Evolutionary conservation across 2,797 vertebrate genomes (phyloP), one percentile per base, ranked within the genome.

Genomic region (Tragelaphus oryx): DNA sequence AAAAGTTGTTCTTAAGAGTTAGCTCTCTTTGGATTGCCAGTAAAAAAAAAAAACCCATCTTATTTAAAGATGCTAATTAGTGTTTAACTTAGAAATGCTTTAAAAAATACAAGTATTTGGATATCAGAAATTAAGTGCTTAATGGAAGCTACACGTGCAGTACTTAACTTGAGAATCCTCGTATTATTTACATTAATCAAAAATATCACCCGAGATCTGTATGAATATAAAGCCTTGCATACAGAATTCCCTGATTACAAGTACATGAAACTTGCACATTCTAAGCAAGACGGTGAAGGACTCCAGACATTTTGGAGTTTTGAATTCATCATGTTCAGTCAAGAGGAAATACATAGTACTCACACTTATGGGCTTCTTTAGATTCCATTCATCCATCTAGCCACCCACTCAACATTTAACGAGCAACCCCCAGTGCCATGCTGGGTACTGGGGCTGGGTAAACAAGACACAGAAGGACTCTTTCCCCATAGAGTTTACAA

Each of bases 61-160:
- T 82, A 81, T 50, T 76, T 89, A 33, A 92, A 80, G 81, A 82
- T 88, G 93, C 68, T 87, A 84, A 94, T 93, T 81, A 92, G 28
- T 78, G 10, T 85, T 81, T 92, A 85, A 54, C 44, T 94, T 74
- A 28, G 75, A 95, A 90, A 92, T 78, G 82, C 65, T 78, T 93
- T 44, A 55, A 55, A 62, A 91, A 44, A 52, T 41, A 68, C 74
- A 86, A 74, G 94, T 93, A 88, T 94, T 86, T 83, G 24, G 86
- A 90, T 91, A 60, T 91, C 17, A 94, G 86, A 96, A 94, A 96
- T 52, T 92, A 87, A 95, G 82, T 88, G 95, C 85, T 94, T 90
- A 78, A 96, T 90, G 48, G 91, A 88, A 91, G 83, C 75, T 44
- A 24, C 8, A 68, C 0, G 18, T 37, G 33, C 18, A 20, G 37